Evolutionary conservation across 1,140 invertebrate genomes (phyloP).

Genomic region (Scaptomyza graminum): DNA sequence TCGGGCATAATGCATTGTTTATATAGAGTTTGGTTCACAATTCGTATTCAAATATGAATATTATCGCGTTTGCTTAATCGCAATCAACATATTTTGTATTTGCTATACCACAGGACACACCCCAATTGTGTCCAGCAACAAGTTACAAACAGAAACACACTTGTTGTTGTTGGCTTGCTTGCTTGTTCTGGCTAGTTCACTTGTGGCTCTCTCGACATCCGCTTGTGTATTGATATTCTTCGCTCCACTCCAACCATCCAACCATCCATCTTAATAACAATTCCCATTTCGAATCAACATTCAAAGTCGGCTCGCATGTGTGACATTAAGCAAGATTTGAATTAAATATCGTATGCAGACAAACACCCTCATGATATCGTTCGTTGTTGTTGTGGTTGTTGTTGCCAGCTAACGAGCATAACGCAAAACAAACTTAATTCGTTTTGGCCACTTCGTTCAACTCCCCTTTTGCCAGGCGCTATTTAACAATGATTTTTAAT

Average conservation of each 20-base stretch:
- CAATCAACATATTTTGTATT: conserved; percentile 68
- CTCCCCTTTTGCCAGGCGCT: background rate
- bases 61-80: conserved; percentile 82
- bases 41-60: conserved; percentile 82
- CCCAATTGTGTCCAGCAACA: conserved; percentile 21
- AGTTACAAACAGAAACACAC: background rate
- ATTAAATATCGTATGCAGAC: conserved; percentile 69
- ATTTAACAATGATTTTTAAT: conserved; percentile 14
- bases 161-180: too few relatives aligned
- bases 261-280: conserved; percentile 2
- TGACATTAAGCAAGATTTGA: conserved; percentile 38
- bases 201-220: conserved; percentile 29
- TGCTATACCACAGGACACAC: conserved; percentile 53
- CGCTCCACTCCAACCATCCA: conserved; percentile 42
- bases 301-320: conserved; percentile 42
- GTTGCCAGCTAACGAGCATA: conserved; percentile 40
- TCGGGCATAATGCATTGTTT: conserved; percentile 75
- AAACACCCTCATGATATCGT: conserved; percentile 57
- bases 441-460: conserved; percentile 56
- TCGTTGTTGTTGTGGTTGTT: conserved; percentile 44
- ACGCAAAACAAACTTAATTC: conserved; percentile 56
- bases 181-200: background rate
- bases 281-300: conserved; percentile 5
- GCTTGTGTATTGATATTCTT: conserved; percentile 43
- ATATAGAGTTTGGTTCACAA: conserved; percentile 67